Base-by-base conservation (phyloP, 1,140 invertebrate genomes). In the Euglossa dilemma region DNA sequence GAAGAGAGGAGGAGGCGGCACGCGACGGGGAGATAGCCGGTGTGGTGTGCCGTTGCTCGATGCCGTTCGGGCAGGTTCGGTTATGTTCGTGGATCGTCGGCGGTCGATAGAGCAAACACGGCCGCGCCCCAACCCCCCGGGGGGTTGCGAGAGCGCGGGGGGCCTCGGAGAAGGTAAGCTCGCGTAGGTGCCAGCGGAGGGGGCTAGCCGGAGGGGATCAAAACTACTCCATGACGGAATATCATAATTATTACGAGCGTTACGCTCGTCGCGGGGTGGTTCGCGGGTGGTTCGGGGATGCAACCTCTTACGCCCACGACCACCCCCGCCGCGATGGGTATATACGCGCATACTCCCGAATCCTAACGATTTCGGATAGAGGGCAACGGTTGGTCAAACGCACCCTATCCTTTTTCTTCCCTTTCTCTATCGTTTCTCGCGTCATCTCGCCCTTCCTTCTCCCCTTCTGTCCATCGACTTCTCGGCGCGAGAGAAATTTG, bases 91-190 rank as follows among this genome's bases (percentile, higher is more conserved):
- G 91, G 80, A 89, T 90, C 86, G 91, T 94, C 93, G 94, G 92
- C 92, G 94, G 94, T 94, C 94, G 94, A 94, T 94, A 94, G 94
- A 94, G 94, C 94, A 94, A 94, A 94, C 93, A 94, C 94, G 93
- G 92, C 94, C 94, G 94, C 94, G 92, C 94, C 94, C 93, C 93
- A 93, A 94, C 93, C 93, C 93, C 92, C 91, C 87, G 85, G 91
- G 91, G 91, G 91, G 57, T 20, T 28, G 61, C 80, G 75, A 74
- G 74, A 67, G 71, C 25, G 79, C 25, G 79, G 61, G 70, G 77
- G 86, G 85, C 59, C 69, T 56, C 36, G 70, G 72, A 56, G 56
- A 56, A 77, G 69, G 76, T 87, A 79, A 78, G 74, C 45, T 83
- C 69, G 78, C 77, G 83, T 88, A 83, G 83, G 74, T 78, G 87